Evolutionary conservation across 2,797 vertebrate species (phyloP).

Genomic region (Garrulus glandarius): DNA sequence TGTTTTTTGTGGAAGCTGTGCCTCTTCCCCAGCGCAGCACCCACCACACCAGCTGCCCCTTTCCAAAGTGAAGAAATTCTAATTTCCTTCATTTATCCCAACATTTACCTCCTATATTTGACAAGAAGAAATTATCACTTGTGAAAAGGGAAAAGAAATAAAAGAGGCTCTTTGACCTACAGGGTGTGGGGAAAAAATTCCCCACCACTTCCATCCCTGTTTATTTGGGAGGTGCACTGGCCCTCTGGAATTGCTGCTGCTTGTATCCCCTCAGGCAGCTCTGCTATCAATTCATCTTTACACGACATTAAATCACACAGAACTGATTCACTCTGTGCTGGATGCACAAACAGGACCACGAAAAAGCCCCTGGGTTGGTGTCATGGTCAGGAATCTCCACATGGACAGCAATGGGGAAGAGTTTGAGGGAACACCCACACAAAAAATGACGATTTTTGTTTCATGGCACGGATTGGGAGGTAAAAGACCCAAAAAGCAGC

Average conservation of each 20-base stretch:
- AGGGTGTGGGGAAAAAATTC: not conserved
- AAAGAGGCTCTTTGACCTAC: not conserved
- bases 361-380: not conserved
- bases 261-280: not conserved
- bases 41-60: not conserved
- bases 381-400: not conserved
- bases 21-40: not conserved
- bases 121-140: rapidly evolving
- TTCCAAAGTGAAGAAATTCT: rapidly evolving
- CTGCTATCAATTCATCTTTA: not conserved
- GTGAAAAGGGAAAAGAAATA: rapidly evolving
- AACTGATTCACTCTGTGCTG: not conserved
- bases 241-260: not conserved
- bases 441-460: not conserved
- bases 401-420: not conserved
- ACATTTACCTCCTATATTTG: not conserved
- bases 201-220: not conserved
- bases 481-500: not conserved
- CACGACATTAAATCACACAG: rapidly evolving
- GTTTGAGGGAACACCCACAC: not conserved
- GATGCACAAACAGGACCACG: rapidly evolving
- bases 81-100: not conserved
- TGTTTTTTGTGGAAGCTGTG: not conserved
- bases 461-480: not conserved
- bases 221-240: not conserved